phyloP scores from a whole-genome alignment of 2,888 invertebrate species.

The Nephrocerus scutellatus region DNA sequence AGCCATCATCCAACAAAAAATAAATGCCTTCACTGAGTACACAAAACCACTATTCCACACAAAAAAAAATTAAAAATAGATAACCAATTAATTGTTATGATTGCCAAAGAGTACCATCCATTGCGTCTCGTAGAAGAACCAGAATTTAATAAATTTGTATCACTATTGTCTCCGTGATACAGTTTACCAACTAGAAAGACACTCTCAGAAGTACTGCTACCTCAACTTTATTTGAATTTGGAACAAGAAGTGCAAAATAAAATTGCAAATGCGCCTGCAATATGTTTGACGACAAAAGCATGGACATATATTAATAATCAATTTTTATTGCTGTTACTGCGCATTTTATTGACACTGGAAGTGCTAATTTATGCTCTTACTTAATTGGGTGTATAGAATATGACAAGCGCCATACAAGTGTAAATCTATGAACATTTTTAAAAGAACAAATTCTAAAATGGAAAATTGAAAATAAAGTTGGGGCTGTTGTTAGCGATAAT shows the following conservation, averaged over 20 bases:
- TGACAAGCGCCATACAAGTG: slow-evolving; percentile 3
- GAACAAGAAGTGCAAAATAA: slow-evolving; percentile 1
- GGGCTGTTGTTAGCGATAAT: slow-evolving; percentile 12
- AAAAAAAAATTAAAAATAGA: slow-evolving; percentile 5
- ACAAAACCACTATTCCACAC: slow-evolving; percentile 6
- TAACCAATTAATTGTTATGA: slow-evolving; percentile 6
- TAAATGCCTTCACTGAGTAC: slow-evolving; percentile 3
- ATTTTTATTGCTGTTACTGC: slow-evolving; percentile 7
- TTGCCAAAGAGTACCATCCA: slow-evolving; percentile 10
- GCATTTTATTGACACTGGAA: slow-evolving; percentile 4
- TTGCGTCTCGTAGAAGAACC: slow-evolving; percentile 7
- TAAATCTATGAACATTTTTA: slow-evolving; percentile 6
- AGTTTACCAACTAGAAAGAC: slow-evolving; percentile 6
- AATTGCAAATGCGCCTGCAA: slow-evolving; percentile 3
- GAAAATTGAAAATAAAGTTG: slow-evolving; percentile 13
- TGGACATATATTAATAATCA: slow-evolving; percentile 9
- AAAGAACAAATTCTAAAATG: slow-evolving; percentile 15
- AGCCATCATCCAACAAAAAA: background rate
- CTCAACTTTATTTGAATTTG: slow-evolving; percentile 5
- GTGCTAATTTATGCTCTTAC: slow-evolving; percentile 2
- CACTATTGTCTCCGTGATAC: slow-evolving; percentile 4
- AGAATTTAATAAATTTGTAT: slow-evolving; percentile 3
- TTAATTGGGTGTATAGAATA: slow-evolving; percentile 5
- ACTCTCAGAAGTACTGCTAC: slow-evolving; percentile 2
- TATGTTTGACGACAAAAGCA: slow-evolving; percentile 7